Percentiles rank a stretch among this genome's conserved stretches.
phyloP scores from a whole-genome alignment of 2,113 vertebrate species.

The Perca flavescens region DNA sequence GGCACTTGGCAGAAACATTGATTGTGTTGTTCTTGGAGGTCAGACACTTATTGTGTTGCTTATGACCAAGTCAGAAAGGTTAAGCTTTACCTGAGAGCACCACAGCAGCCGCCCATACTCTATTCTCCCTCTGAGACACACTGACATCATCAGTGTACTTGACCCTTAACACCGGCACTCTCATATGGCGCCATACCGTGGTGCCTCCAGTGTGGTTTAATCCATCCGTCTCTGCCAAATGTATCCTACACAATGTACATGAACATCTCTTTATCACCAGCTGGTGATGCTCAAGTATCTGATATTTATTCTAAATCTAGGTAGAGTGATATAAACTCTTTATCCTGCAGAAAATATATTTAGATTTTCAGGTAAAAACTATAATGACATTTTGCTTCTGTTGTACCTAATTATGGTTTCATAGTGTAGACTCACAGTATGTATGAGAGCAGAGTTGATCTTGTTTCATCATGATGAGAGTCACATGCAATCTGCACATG shows the following conservation, averaged over 20 bases:
- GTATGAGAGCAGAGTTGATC: slow-evolving; percentile 22
- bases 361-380: background rate
- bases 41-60: slow-evolving; percentile 76
- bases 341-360: slow-evolving; percentile 7
- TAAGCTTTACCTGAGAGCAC: slow-evolving; percentile 79
- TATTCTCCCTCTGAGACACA: slow-evolving; percentile 57
- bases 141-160: slow-evolving; percentile 75
- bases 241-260: slow-evolving; percentile 32
- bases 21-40: slow-evolving; percentile 69
- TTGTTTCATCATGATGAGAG: slow-evolving; percentile 17
- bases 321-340: background rate
- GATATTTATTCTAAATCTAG: background rate
- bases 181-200: slow-evolving; percentile 54
- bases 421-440: background rate
- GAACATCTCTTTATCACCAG: background rate
- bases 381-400: background rate
- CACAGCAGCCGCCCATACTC: slow-evolving; percentile 65
- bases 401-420: slow-evolving; percentile 3
- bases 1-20: slow-evolving; percentile 69
- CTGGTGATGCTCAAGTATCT: background rate
- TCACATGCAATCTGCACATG: slow-evolving; percentile 54
- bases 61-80: slow-evolving; percentile 69
- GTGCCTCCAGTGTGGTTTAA: slow-evolving; percentile 18
- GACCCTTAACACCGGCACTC: slow-evolving; percentile 60
- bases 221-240: slow-evolving; percentile 27